These are phyloP conservation scores for Bellardia pandia DNA, from an alignment of 2,888 invertebrate genomes.

Conservation along the genomic window DNA sequence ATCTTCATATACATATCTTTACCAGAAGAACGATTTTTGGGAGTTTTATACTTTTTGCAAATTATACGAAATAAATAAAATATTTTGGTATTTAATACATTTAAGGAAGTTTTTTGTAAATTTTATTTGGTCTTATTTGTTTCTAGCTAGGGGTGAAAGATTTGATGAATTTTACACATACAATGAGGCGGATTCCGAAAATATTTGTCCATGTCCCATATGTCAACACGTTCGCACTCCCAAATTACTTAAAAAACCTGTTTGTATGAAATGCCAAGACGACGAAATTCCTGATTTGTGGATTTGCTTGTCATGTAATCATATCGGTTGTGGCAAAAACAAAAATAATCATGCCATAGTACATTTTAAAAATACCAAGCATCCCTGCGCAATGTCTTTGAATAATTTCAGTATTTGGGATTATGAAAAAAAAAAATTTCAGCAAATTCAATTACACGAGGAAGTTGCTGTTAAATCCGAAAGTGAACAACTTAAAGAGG, in stretches of 20 bases:
- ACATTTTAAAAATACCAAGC: constrained; percentile 35
- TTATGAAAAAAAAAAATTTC: constrained; percentile 32
- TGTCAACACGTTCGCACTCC: constrained; percentile 23
- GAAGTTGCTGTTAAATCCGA: background rate
- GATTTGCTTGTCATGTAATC: constrained; percentile 52
- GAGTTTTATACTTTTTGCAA: too few species aligned
- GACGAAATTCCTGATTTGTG: background rate
- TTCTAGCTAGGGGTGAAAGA: background rate
- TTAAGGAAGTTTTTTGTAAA: too few species aligned
- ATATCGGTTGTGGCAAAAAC: constrained; percentile 46
- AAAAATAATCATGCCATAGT: constrained; percentile 14
- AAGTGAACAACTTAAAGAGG: background rate
- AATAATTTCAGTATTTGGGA: constrained; percentile 53
- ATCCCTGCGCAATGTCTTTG: constrained; percentile 28
- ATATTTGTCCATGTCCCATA: constrained; percentile 32
- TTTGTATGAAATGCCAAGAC: constrained; percentile 56
- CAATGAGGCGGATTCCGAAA: background rate
- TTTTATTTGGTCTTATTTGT: background rate
- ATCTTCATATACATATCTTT: too few species aligned
- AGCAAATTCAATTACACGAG: constrained; percentile 10
- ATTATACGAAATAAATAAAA: too few species aligned
- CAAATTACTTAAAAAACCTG: constrained; percentile 5
- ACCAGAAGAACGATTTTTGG: too few species aligned
- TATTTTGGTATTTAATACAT: too few species aligned
- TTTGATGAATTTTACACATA: background rate